Evolutionary conservation across 2,888 invertebrate species (phyloP).

Genomic region (Heliconius hortense): DNA sequence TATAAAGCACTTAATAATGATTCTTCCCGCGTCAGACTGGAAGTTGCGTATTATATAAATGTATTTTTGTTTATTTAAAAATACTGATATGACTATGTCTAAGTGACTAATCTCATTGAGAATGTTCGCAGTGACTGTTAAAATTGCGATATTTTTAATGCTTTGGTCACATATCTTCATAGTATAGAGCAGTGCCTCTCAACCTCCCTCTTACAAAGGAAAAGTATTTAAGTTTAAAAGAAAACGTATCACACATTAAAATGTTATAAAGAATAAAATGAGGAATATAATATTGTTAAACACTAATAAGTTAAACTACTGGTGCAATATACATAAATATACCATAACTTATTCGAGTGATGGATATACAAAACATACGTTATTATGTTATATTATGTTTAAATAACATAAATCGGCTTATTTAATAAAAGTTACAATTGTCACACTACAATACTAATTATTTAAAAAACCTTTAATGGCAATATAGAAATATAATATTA

Average conservation of each 20-base stretch:
- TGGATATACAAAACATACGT: background rate
- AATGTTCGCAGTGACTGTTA: background rate
- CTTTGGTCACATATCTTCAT: background rate
- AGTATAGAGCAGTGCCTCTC: background rate
- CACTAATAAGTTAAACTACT: no score
- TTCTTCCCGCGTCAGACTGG: background rate
- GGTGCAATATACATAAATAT: background rate
- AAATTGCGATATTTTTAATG: background rate
- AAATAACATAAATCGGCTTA: background rate
- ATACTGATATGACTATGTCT: background rate
- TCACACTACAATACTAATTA: no score
- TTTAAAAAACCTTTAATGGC: background rate
- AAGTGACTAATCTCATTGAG: background rate
- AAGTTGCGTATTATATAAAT: background rate
- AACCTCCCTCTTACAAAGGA: background rate
- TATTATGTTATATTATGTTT: no score
- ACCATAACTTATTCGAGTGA: background rate
- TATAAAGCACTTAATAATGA: background rate
- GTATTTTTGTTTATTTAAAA: background rate
- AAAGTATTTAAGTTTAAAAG: background rate
- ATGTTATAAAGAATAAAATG: background rate
- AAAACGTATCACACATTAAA: background rate
- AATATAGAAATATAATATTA: background rate
- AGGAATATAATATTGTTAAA: no score
- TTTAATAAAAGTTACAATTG: background rate